Conservation (phyloP, 2,797 vertebrate genomes). For the Myotis planiceps region DNA sequence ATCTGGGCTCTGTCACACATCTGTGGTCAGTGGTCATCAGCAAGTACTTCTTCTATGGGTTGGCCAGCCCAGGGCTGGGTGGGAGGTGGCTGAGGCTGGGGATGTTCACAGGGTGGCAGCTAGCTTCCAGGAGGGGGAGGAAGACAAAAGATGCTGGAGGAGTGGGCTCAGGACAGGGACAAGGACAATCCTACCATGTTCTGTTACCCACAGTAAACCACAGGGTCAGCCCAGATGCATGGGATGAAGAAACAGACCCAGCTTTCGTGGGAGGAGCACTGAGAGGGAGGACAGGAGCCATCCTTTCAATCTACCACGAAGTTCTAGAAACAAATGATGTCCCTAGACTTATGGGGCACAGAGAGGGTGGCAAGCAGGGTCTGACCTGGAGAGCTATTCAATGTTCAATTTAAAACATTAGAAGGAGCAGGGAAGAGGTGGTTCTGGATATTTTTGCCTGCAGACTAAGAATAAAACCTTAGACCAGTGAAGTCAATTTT, state of each 20-base stretch:
- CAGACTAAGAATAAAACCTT: not conserved
- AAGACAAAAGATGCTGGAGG: fast-evolving
- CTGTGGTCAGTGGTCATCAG: fast-evolving
- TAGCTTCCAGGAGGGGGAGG: no score
- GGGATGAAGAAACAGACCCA: not conserved
- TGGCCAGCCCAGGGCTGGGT: no score
- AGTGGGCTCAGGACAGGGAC: not conserved
- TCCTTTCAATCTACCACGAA: not conserved
- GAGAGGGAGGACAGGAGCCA: not conserved
- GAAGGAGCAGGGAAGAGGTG: not conserved
- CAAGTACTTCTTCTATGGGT: not conserved
- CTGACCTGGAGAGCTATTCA: not conserved
- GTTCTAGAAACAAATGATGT: fast-evolving
- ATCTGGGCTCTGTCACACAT: not conserved
- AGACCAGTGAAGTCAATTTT: not conserved
- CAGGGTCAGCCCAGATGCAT: fast-evolving
- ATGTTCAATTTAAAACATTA: not conserved
- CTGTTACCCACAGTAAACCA: not conserved
- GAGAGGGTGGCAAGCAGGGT: fast-evolving
- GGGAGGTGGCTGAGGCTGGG: not conserved
- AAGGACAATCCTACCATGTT: fast-evolving
- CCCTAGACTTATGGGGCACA: fast-evolving
- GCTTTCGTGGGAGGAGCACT: not conserved
- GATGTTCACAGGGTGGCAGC: not conserved
- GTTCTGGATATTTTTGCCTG: not conserved